Conservation (phyloP, 2,797 vertebrate species). For the Hapalemur alaotrensis region DNA sequence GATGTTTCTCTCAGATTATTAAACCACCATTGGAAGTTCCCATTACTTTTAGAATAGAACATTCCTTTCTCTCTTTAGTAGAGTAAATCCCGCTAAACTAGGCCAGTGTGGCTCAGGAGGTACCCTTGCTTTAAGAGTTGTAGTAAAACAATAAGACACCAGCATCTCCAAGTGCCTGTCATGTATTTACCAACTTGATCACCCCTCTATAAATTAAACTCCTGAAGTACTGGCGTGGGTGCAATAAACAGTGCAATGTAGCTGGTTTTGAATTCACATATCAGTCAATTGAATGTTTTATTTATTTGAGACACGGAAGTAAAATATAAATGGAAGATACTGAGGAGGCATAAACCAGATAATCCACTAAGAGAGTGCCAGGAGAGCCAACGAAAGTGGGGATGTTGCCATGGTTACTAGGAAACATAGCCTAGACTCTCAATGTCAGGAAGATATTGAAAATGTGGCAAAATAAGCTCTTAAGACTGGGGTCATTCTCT, state of each 20-base stretch:
- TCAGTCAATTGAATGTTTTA: not conserved
- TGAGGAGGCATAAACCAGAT: not conserved
- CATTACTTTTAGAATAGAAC: not conserved
- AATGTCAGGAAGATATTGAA: slow-evolving; percentile 64
- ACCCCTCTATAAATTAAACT: not conserved
- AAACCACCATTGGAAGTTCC: not conserved
- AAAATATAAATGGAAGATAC: not conserved
- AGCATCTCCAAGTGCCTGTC: not conserved
- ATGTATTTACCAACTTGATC: not conserved
- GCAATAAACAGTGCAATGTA: not conserved
- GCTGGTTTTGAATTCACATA: slow-evolving; percentile 18
- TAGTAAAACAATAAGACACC: not conserved
- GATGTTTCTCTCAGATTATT: not conserved
- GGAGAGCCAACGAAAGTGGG: slow-evolving; percentile 18
- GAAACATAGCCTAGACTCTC: slow-evolving; percentile 49
- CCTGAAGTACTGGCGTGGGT: not conserved
- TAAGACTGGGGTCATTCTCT: slow-evolving; percentile 31
- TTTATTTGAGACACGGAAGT: not conserved
- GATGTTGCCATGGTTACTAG: slow-evolving; percentile 65
- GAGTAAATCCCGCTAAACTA: not conserved
- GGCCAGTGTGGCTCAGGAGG: not conserved
- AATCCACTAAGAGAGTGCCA: slow-evolving; percentile 24
- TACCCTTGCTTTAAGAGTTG: not conserved
- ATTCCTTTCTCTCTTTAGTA: not conserved
- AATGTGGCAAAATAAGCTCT: slow-evolving; percentile 62